Conservation (phyloP, 2,888 invertebrate genomes). For the Synergus japonicus region DNA sequence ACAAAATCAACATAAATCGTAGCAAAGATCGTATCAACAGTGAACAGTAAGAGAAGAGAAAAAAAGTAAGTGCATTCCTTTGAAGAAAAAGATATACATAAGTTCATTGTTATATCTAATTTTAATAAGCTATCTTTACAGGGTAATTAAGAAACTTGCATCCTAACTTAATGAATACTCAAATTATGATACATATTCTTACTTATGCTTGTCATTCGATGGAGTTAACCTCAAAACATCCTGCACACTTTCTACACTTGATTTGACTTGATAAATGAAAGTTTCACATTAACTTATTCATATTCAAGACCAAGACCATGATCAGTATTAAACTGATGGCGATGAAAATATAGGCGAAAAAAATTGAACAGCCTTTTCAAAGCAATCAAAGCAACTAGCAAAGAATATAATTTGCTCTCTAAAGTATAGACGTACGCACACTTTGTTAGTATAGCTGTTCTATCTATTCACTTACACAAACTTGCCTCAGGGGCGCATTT, state of each 20-base stretch:
- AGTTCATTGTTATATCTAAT: background rate
- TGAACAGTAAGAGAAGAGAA: background rate
- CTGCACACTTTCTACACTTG: slow-evolving; percentile 10
- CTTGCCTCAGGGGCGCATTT: slow-evolving; percentile 6
- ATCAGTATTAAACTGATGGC: background rate
- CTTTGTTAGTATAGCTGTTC: background rate
- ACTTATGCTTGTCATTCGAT: slow-evolving; percentile 34
- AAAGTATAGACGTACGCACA: background rate
- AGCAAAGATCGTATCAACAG: background rate
- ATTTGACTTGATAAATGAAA: background rate
- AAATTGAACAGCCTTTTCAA: background rate
- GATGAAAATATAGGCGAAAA: background rate
- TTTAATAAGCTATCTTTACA: background rate
- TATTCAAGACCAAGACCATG: background rate
- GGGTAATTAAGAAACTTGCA: background rate
- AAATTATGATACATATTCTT: background rate
- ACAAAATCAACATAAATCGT: background rate
- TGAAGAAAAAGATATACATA: background rate
- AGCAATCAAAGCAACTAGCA: background rate
- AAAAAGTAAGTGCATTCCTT: background rate
- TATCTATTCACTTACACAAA: slow-evolving; percentile 4
- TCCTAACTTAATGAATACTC: background rate
- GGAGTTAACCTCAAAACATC: slow-evolving; percentile 25
- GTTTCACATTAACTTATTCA: background rate
- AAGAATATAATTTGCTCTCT: slow-evolving; percentile 9